Percentiles rank a stretch among this genome's conserved stretches.
Conservation (phyloP, 2,888 invertebrate genomes). For the Pristionchus exspectatus region DNA sequence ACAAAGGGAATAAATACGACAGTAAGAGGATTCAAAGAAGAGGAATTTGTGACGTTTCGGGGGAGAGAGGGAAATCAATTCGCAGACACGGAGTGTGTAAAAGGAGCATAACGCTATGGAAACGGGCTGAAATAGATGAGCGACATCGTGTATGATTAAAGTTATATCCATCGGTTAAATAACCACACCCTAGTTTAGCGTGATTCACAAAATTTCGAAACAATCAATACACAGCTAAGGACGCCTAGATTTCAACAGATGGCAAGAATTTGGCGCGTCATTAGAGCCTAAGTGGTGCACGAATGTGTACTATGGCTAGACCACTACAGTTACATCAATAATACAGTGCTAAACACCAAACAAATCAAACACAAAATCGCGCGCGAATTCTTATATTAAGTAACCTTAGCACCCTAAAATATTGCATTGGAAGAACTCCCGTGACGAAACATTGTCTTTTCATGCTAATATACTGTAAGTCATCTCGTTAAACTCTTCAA, state of each 20-base stretch:
- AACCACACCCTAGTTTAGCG: not conserved
- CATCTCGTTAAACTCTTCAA: not conserved
- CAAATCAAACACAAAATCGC: not conserved
- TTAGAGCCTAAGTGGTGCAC: not conserved
- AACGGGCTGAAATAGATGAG: not conserved
- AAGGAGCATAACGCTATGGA: not conserved
- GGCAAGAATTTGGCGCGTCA: not conserved
- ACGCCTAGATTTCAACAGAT: not conserved
- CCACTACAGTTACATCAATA: not conserved
- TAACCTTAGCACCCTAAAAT: not conserved
- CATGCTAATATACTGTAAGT: not conserved
- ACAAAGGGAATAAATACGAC: not conserved
- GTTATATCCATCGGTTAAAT: not conserved
- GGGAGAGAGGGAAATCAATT: constrained; percentile 41
- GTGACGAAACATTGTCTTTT: not conserved
- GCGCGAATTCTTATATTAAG: constrained; percentile 1
- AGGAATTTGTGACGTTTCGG: constrained; percentile 12
- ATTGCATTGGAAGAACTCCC: not conserved
- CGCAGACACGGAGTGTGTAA: not conserved
- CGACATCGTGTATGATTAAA: not conserved
- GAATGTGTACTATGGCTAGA: not conserved
- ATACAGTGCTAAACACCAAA: not conserved
- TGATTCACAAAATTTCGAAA: constrained; percentile 26
- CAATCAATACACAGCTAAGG: constrained; percentile 4
- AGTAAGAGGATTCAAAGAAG: not conserved